Base-by-base conservation (phyloP, 1,140 invertebrate species). In the Meloidogyne chitwoodi region DNA sequence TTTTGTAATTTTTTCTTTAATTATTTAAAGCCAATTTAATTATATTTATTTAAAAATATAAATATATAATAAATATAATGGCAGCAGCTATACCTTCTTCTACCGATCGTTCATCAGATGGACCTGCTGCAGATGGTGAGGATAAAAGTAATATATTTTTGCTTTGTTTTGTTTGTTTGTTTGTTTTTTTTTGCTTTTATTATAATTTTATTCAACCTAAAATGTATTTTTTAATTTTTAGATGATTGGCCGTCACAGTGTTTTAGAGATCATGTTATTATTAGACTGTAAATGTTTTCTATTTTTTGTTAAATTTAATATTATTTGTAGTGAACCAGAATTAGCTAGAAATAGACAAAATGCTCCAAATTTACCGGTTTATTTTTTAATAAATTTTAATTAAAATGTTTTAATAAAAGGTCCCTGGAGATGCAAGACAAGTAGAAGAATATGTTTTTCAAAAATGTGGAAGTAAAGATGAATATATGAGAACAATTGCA, bases 381-480 rank as follows among this genome's bases (percentile, higher is more conserved):
- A 63, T 63, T 72, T 34, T 61, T 63, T 3, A 12, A 14, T 24
- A 63, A 63, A 22, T 3, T 31, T 16, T 38, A 38, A 8, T 8
- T 1, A n/a, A 29, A 24, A 44, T 48, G 48, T 29, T 38, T 26
- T 63, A 71, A 19, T n/a, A 10, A 63, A 11, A 84, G 14, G 85
- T 86, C 2, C 85, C 84, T 16, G 85, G 85, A 2, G 85, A 86
- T 78, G 85, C 85, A 8, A 26, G 85, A 44, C 85, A 84, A 70
- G 85, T 86, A 16, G 85, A 86, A 70, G 85, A 86, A 29, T 86
- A 86, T 67, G 85, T 86, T 6, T 86, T 86, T 75, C 84, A 87
- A 68, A 86, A 86, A 63, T 86, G 85, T 72, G 70, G 77, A 19
- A 81, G 82, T 71, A 86, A 86, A 65, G 85, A 87, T 68, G 85